Conservation (phyloP, 2,888 invertebrate species). For the Synanthedon andrenaeformis region DNA sequence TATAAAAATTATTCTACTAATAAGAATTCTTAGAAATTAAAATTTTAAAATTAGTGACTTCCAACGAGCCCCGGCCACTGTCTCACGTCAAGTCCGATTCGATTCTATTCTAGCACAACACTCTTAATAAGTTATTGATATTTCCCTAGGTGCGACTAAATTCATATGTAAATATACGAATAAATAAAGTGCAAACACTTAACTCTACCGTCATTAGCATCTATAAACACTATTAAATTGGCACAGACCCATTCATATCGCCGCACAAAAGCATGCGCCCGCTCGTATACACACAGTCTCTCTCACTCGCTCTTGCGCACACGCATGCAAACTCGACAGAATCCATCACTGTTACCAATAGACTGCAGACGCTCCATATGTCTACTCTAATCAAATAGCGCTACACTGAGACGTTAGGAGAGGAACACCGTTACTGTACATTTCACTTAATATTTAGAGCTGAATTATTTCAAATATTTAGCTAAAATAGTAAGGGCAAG, state of each 20-base stretch:
- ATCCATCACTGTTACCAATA: constrained; percentile 28
- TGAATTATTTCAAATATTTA: constrained; percentile 40
- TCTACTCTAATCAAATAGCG: constrained; percentile 41
- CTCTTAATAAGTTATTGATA: constrained; percentile 71
- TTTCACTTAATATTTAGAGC: constrained; percentile 42
- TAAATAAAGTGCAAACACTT: constrained; percentile 73
- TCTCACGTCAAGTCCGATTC: constrained; percentile 60
- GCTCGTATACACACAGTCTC: constrained; percentile 7
- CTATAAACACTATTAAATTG: constrained; percentile 62
- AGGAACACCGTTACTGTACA: constrained; percentile 70
- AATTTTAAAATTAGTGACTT: constrained; percentile 68
- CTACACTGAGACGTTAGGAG: constrained; percentile 63
- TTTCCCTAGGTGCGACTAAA: constrained; percentile 70
- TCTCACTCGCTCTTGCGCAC: constrained; percentile 14
- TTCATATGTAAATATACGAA: constrained; percentile 68
- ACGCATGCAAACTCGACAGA: constrained; percentile 10
- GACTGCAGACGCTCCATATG: constrained; percentile 42
- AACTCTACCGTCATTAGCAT: constrained; percentile 65
- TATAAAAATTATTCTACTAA: constrained; percentile 49
- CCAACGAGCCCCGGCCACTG: constrained; percentile 50
- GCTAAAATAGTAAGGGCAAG: constrained; percentile 47
- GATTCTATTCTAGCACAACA: constrained; percentile 68
- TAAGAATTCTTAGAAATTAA: constrained; percentile 59
- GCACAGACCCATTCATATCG: constrained; percentile 61
- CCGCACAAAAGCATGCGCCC: neutral